These are phyloP conservation scores for Oenanthe oenanthe DNA, from an alignment of 2,113 vertebrate species.

Conservation along the genomic window DNA sequence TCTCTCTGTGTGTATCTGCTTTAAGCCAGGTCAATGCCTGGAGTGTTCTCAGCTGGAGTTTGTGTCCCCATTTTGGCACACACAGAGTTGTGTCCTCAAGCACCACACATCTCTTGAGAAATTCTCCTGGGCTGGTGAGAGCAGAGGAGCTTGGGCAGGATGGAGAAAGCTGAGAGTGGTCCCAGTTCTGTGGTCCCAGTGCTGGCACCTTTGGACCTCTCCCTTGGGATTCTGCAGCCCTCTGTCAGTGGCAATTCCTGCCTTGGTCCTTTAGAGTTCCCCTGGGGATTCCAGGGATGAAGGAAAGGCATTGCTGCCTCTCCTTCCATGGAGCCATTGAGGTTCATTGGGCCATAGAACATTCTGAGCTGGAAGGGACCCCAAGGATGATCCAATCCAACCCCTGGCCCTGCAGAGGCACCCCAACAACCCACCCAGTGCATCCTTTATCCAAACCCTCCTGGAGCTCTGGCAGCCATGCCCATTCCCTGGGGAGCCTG, in stretches of 20 bases:
- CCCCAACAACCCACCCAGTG: not conserved
- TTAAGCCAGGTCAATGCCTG: not conserved
- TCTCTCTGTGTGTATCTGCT: not conserved
- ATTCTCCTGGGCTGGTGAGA: not conserved
- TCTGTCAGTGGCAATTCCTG: not conserved
- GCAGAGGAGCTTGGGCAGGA: not conserved
- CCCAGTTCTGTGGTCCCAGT: too few species aligned
- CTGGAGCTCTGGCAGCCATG: not conserved
- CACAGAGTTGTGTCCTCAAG: not conserved
- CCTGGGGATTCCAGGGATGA: not conserved
- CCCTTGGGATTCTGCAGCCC: not conserved
- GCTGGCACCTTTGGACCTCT: not conserved
- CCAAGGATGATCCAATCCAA: not conserved
- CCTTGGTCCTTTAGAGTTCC: not conserved
- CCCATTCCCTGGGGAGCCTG: not conserved
- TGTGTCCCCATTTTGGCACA: not conserved
- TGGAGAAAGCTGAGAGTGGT: not conserved
- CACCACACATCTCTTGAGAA: fast-evolving
- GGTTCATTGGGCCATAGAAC: not conserved
- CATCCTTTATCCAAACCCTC: fast-evolving
- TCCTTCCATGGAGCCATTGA: not conserved
- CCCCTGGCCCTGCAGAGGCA: not conserved
- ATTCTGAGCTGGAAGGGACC: not conserved
- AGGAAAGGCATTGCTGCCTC: not conserved
- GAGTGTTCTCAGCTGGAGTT: not conserved